phyloP scores from a whole-genome alignment of 1,140 invertebrate species.

The Sycobia sp. region DNA sequence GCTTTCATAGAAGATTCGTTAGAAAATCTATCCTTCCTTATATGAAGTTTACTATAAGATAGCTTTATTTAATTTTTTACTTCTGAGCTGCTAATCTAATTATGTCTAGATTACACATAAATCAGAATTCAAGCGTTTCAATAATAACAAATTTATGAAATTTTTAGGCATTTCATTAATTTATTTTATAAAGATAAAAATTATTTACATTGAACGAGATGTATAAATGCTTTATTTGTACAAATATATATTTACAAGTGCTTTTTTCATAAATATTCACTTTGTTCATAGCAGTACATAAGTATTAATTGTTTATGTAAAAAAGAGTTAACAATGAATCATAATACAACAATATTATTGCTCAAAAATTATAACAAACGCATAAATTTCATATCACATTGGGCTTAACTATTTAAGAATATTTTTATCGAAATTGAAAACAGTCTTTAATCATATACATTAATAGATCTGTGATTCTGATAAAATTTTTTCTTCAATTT shows the following conservation, averaged over 20 bases:
- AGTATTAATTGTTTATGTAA: not conserved
- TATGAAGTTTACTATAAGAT: too few relatives aligned
- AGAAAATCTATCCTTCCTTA: conserved; percentile 6
- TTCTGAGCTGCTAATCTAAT: too few relatives aligned
- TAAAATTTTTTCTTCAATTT: too few relatives aligned
- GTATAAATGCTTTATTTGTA: conserved; percentile 25
- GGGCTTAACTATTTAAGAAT: not conserved
- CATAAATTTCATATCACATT: conserved; percentile 8
- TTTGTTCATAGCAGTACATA: conserved; percentile 10
- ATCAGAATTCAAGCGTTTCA: too few relatives aligned
- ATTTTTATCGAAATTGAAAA: too few relatives aligned
- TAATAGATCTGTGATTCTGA: too few relatives aligned
- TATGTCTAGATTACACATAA: too few relatives aligned
- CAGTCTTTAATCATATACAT: too few relatives aligned
- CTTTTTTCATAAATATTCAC: not conserved
- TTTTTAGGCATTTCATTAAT: too few relatives aligned
- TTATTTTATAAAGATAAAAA: too few relatives aligned
- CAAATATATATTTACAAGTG: conserved; percentile 24
- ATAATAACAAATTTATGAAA: too few relatives aligned
- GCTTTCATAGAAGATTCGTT: conserved; percentile 47
- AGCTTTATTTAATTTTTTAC: too few relatives aligned
- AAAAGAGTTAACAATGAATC: not conserved
- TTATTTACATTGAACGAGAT: not conserved
- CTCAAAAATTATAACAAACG: conserved; percentile 7
- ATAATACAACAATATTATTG: not conserved